Evolutionary conservation across 2,888 invertebrate genomes (phyloP).

Genomic region (Endotricha flammealis): DNA sequence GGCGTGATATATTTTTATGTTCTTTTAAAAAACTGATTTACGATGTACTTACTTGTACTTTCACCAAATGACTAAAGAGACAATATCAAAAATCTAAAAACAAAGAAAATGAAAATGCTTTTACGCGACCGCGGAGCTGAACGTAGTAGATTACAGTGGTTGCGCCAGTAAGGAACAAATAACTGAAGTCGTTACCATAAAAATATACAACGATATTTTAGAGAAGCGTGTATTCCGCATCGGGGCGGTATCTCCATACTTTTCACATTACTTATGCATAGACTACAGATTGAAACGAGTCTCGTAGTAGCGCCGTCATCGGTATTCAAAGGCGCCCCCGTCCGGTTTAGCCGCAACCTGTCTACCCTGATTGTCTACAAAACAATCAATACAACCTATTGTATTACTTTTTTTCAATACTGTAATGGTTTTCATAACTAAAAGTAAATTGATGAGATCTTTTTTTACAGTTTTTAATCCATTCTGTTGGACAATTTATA

Average conservation of each 20-base stretch:
- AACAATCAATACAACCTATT: conserved; percentile 39
- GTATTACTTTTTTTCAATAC: conserved; percentile 7
- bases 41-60: too few relatives aligned
- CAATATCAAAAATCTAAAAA: neutral
- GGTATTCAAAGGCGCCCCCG: conserved; percentile 62
- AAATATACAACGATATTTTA: conserved; percentile 70
- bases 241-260: conserved; percentile 66
- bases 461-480: neutral
- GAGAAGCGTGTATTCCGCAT: conserved; percentile 57
- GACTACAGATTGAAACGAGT: conserved; percentile 75
- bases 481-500: too few relatives aligned
- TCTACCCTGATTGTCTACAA: conserved; percentile 56
- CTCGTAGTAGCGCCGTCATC: conserved; percentile 65
- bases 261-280: conserved; percentile 77
- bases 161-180: conserved; percentile 45
- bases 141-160: conserved; percentile 17
- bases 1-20: too few relatives aligned
- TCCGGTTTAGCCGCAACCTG: conserved; percentile 50
- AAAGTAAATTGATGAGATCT: neutral
- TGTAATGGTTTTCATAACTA: conserved; percentile 4
- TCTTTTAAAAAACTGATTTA: too few relatives aligned
- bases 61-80: too few relatives aligned
- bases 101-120: neutral
- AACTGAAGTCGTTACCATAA: conserved; percentile 63
- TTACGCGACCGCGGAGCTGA: neutral